Conservation (phyloP, 2,113 vertebrate species). For the Irena cyanogastra region DNA sequence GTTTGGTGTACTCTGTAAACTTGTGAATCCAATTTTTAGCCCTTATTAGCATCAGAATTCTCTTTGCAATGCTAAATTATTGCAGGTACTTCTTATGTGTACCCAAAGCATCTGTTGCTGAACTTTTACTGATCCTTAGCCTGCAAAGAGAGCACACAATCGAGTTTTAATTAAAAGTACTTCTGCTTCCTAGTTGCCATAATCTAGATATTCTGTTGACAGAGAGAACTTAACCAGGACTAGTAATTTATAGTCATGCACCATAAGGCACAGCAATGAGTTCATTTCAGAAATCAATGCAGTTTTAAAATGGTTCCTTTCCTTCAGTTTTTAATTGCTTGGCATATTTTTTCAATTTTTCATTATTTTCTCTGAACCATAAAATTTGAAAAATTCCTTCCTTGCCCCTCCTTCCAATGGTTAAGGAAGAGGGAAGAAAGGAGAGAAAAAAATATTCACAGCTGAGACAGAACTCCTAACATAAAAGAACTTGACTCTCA, state of each 20-base stretch:
- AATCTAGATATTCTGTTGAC: background rate
- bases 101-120: constrained; percentile 5
- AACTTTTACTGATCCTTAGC: constrained; percentile 56
- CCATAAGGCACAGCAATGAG: background rate
- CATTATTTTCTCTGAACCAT: background rate
- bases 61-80: constrained; percentile 65
- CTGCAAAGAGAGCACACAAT: background rate
- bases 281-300: background rate
- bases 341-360: background rate
- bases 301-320: background rate
- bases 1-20: constrained; percentile 75
- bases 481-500: background rate
- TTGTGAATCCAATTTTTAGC: constrained; percentile 73
- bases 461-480: background rate
- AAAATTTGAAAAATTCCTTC: background rate
- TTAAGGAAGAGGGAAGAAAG: background rate
- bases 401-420: rapidly evolving
- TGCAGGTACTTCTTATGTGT: constrained; percentile 20
- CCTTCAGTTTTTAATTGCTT: background rate
- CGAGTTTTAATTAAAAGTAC: background rate
- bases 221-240: background rate
- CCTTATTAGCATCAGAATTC: constrained; percentile 72
- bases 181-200: background rate
- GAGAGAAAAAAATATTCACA: background rate
- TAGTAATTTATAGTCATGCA: background rate